These are phyloP conservation scores for Cyclura pinguis DNA, from an alignment of 2,797 vertebrate species.

Conservation along the genomic window DNA sequence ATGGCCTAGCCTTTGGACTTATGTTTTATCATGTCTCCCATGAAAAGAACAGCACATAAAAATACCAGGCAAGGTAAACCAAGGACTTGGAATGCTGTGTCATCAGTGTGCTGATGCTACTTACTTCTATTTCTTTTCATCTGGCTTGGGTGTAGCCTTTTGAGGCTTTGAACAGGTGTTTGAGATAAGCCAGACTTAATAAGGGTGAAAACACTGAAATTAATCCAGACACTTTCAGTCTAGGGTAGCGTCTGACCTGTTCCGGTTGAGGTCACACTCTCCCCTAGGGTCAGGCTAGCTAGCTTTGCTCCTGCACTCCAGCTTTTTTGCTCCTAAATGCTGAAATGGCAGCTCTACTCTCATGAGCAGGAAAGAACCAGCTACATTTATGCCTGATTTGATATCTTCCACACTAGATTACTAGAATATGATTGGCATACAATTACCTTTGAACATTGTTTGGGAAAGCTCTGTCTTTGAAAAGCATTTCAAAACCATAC, in stretches of 20 bases:
- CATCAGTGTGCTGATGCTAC: not conserved
- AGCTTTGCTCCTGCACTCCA: not conserved
- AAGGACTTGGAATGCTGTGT: not conserved
- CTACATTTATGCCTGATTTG: not conserved
- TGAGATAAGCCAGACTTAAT: constrained; percentile 4
- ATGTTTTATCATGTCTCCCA: not conserved
- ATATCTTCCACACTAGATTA: not conserved
- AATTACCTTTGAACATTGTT: not conserved
- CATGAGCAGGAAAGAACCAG: not conserved
- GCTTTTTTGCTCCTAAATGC: not conserved
- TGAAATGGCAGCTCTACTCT: not conserved
- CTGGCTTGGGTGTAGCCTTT: not conserved
- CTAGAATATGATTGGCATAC: not conserved
- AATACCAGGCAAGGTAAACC: not conserved
- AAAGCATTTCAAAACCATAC: not conserved
- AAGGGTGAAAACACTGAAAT: not conserved
- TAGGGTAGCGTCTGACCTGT: not conserved
- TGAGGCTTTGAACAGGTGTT: not conserved
- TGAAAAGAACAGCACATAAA: not conserved
- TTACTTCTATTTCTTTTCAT: not conserved
- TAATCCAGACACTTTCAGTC: not conserved
- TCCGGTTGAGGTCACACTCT: not conserved
- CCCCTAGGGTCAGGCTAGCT: not conserved
- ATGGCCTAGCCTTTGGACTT: not conserved
- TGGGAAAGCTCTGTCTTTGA: not conserved